Evolutionary conservation across 1,140 invertebrate genomes (phyloP), one percentile per base, ranked within the genome.

Genomic region (Neodiprion virginianus): DNA sequence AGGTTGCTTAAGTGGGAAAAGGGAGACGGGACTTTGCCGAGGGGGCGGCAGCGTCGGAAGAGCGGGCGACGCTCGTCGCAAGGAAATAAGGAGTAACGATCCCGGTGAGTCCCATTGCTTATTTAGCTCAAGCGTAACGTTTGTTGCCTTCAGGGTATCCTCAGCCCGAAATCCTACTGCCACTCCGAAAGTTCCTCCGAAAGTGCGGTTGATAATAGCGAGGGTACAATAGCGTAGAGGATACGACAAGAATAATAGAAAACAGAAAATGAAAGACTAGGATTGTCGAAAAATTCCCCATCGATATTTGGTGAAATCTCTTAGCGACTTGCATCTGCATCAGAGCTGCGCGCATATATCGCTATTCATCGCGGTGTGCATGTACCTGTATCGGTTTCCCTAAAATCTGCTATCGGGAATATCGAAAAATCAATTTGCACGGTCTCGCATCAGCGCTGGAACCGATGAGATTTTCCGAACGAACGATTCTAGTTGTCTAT

Each of bases 71-170:
- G 67, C 17, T 47, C 67, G 40, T 21, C 67, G 53, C 67, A 47
- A 23, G 21, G 67, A 71, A 71, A 71, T 71, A 71, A 71, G 70
- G 40, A 17, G 70, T 71, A 71, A 71, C 70, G 70, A 71, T 71
- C 70, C 70, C 40, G 21, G 48, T n/a, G 70, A 71, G 70, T 71
- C 70, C 70, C 48, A 71, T 71, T 71, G 23, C 40, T 71, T 71
- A 71, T 71, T 71, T 71, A 71, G 23, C 40, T 50, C 70, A 50
- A 71, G 70, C 67, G 67, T 69, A 47, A 69, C 67, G 53, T 61
- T 61, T 61, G 53, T 61, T 61, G 53, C 53, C 53, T 61, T 17
- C 11, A 5, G 53, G 53, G 53, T 17, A 17, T 17, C n/a, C 53
- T 61, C 53, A 61, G 11, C 11, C 53, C 53, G 53, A 40, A 40